Evolutionary conservation across 2,113 vertebrate genomes (phyloP).

Genomic region (Notiomystis cincta): DNA sequence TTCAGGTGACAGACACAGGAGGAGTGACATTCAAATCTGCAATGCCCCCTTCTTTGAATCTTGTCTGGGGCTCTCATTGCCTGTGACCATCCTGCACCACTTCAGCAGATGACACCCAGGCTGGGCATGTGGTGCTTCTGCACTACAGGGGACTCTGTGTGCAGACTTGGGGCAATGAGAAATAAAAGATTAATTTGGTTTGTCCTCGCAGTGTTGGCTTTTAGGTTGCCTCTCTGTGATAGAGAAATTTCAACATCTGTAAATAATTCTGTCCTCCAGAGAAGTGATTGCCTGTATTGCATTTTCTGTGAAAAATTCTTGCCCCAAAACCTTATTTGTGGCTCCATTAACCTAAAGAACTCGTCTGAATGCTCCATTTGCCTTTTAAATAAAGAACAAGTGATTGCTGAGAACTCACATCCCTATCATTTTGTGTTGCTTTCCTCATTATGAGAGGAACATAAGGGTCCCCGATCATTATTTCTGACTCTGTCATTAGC

Average conservation of each 20-base stretch:
- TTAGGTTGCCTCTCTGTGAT: neutral
- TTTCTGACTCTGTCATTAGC: conserved; percentile 60
- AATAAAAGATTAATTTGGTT: neutral
- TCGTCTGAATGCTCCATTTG: conserved; percentile 40
- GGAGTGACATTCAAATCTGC: neutral
- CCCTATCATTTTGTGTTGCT: conserved; percentile 62
- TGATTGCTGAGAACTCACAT: conserved; percentile 29
- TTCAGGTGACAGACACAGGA: neutral
- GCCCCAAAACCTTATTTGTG: conserved; percentile 34
- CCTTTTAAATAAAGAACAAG: conserved; percentile 62
- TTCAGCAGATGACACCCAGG: neutral
- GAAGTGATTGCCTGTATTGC: neutral
- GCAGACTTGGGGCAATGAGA: neutral
- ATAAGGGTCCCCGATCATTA: conserved; percentile 44
- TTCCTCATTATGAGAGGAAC: conserved; percentile 56
- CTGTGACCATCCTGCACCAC: neutral
- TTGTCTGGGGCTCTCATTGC: neutral
- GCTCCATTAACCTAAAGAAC: conserved; percentile 60
- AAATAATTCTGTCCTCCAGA: conserved; percentile 36
- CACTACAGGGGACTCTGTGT: no score
- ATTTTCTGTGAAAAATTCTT: conserved; percentile 54
- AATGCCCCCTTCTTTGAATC: neutral
- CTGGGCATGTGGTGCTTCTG: neutral
- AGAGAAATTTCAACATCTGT: conserved; percentile 1
- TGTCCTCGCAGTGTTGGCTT: neutral